phyloP scores from a whole-genome alignment of 2,113 vertebrate genomes.

The Myotis yumanensis region DNA sequence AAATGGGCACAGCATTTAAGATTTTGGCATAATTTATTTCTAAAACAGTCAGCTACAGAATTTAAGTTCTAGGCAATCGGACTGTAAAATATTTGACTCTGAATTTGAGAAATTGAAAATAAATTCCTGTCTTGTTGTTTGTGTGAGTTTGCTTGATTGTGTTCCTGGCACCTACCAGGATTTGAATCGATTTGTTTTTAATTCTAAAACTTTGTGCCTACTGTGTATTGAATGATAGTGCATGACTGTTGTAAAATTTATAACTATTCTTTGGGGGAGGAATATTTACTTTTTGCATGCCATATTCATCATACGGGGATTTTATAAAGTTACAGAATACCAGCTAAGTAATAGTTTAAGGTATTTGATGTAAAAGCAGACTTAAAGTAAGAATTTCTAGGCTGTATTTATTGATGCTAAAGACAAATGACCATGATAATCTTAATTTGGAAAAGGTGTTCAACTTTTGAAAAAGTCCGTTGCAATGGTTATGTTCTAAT shows the following conservation, averaged over 20 bases:
- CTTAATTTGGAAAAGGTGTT: constrained; percentile 62
- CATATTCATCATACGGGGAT: neutral
- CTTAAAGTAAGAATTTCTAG: neutral
- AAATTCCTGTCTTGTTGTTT: neutral
- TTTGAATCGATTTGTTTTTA: constrained; percentile 69
- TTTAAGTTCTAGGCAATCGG: neutral
- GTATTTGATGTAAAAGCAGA: constrained; percentile 38
- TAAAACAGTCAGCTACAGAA: neutral
- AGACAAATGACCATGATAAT: constrained; percentile 61
- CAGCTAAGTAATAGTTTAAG: neutral
- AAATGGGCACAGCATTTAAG: neutral
- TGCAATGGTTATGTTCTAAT: constrained; percentile 60
- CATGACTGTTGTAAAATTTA: constrained; percentile 51
- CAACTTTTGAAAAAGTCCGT: constrained; percentile 63
- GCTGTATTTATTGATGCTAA: constrained; percentile 64
- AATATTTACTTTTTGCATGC: neutral
- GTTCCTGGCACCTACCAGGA: constrained; percentile 66
- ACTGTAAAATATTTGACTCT: constrained; percentile 13
- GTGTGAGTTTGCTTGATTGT: constrained; percentile 61
- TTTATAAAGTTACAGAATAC: neutral
- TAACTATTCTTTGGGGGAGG: neutral
- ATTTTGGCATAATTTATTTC: neutral
- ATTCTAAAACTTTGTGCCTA: constrained; percentile 68
- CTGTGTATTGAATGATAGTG: constrained; percentile 72
- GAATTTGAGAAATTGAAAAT: constrained; percentile 17